Percentiles rank a stretch among this genome's conserved stretches.
phyloP scores from a whole-genome alignment of 1,140 invertebrate species.

The Parapsyche elsis region DNA sequence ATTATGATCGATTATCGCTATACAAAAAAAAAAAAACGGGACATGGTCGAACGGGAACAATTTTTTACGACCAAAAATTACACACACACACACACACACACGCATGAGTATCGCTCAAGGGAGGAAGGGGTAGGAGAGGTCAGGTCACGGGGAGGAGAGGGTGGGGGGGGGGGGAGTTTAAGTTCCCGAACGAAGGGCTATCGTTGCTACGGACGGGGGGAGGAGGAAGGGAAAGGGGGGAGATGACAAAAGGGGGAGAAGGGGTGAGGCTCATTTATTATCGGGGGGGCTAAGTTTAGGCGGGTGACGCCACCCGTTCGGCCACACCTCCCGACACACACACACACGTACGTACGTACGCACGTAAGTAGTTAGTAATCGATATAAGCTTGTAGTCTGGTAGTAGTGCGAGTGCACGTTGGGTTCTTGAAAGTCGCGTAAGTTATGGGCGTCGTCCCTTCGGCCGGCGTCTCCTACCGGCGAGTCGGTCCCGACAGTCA shows the following conservation, averaged over 20 bases:
- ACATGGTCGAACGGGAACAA: too few species aligned
- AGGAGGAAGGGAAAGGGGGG: too few species aligned
- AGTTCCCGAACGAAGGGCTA: background rate
- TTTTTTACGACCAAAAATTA: background rate
- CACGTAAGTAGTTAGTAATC: constrained; percentile 55
- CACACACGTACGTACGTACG: constrained; percentile 5
- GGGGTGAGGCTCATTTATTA: too few species aligned
- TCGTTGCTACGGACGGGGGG: too few species aligned
- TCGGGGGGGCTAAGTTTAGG: constrained; percentile 11
- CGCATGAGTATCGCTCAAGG: background rate
- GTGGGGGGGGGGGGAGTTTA: background rate
- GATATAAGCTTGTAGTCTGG: background rate
- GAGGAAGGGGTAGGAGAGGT: background rate
- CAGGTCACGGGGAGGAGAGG: background rate
- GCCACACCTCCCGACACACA: background rate
- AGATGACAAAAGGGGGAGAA: too few species aligned
- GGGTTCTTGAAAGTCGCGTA: background rate
- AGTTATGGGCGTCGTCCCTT: too few species aligned
- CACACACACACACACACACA: background rate
- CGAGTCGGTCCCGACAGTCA: background rate
- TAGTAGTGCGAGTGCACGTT: too few species aligned
- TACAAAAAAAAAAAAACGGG: too few species aligned
- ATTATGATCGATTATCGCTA: too few species aligned
- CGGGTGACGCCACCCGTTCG: constrained; percentile 20
- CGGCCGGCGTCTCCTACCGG: background rate